Evolutionary conservation across 1,140 invertebrate species (phyloP), one percentile per base, ranked within the genome.

Genomic region (Micrasema longulum): DNA sequence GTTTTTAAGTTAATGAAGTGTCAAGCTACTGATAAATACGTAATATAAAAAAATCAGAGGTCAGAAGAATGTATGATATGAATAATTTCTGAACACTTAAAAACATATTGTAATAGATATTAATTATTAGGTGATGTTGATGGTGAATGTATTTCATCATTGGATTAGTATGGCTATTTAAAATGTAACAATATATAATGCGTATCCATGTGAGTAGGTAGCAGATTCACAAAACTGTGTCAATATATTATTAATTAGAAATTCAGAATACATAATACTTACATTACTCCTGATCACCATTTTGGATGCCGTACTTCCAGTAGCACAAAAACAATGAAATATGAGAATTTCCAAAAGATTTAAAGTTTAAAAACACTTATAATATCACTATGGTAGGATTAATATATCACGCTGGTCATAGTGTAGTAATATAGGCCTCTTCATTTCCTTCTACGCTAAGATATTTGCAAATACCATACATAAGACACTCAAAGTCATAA

Each of bases 201-300:
- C n/a, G n/a, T n/a, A n/a, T n/a, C n/a, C n/a, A n/a, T n/a, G n/a
- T n/a, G n/a, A n/a, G n/a, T n/a, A n/a, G n/a, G n/a, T n/a, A n/a
- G n/a, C n/a, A n/a, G n/a, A n/a, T n/a, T 31, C 26, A 31, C 2
- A 31, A 48, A 48, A 18, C 20, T 6, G 16, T 48, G 47, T 48
- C 7, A 48, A 16, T 18, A 48, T 31, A 31, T 48, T 48, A 20
- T 18, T 16, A 45, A 45, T 20, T 48, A 22, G 20, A 22, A 31
- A 31, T 31, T 4, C 3, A 20, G 6, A 62, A 62, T 43, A 20
- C 20, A 53, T 10, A 36, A 36, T 55, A 57, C 63, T 70, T 69
- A 75, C 73, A 43, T 75, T 75, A 20, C 62, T 75, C 57, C 69
- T 52, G 41, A 75, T 75, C 11, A 75, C 73, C 73, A 75, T 75